Evolutionary conservation across 2,888 invertebrate species (phyloP).

Genomic region (Orthosia incerta): DNA sequence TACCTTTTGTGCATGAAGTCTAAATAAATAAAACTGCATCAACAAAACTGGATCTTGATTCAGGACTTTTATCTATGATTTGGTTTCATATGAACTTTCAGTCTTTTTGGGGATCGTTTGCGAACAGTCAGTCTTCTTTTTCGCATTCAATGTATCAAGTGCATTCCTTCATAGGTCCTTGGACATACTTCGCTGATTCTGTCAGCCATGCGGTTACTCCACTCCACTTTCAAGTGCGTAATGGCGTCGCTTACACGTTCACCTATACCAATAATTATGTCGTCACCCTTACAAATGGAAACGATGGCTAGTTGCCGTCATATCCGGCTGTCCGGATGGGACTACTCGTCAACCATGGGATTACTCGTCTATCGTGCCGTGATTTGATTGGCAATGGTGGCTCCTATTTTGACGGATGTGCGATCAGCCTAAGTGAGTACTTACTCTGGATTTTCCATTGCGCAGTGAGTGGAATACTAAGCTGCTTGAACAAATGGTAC

Average conservation of each 20-base stretch:
- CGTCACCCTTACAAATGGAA: constrained; percentile 72
- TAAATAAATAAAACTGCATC: too few relatives aligned
- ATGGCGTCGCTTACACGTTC: constrained; percentile 7
- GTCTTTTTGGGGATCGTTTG: not conserved
- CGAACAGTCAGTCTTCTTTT: not conserved
- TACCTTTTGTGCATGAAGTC: too few relatives aligned
- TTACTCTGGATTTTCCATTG: constrained; percentile 39
- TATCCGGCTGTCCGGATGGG: constrained; percentile 73
- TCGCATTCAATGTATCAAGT: not conserved
- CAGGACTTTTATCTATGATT: not conserved
- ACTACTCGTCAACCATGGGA: constrained; percentile 56
- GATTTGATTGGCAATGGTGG: constrained; percentile 58
- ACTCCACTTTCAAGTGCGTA: not conserved
- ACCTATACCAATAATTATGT: constrained; percentile 25
- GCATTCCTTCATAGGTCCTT: not conserved
- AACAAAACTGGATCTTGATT: not conserved
- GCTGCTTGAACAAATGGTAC: constrained; percentile 32
- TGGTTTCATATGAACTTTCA: not conserved
- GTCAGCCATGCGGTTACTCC: not conserved
- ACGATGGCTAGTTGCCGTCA: constrained; percentile 75
- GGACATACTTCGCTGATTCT: not conserved
- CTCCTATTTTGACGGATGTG: constrained; percentile 40
- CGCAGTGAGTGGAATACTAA: constrained; percentile 40
- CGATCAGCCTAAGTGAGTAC: constrained; percentile 11
- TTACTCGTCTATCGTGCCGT: constrained; percentile 50